Conservation (phyloP, 2,797 vertebrate species). For the Anguilla obscura region DNA sequence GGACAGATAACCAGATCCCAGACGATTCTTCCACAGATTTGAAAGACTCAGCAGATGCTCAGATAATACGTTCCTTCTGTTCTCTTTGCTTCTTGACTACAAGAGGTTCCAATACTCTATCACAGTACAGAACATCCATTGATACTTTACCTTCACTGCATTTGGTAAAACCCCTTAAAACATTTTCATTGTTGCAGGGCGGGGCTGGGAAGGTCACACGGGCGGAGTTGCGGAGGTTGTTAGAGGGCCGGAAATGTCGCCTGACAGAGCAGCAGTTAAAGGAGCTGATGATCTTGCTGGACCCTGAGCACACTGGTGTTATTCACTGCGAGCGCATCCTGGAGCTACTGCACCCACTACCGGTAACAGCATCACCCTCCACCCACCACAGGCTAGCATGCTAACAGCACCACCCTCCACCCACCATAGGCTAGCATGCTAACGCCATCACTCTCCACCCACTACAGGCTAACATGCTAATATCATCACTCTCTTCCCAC, state of each 20-base stretch:
- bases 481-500: background rate
- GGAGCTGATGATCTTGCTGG: conserved; percentile 61
- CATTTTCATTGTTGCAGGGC: conserved; percentile 35
- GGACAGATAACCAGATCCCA: too few relatives aligned
- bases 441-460: background rate
- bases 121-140: too few relatives aligned
- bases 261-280: conserved; percentile 62
- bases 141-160: too few relatives aligned
- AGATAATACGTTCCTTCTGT: too few relatives aligned
- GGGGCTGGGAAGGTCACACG: conserved; percentile 51
- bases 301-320: conserved; percentile 57
- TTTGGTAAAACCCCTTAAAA: too few relatives aligned
- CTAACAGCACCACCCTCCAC: background rate
- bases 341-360: conserved; percentile 46
- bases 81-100: too few relatives aligned
- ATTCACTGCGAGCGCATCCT: conserved; percentile 50
- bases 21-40: too few relatives aligned
- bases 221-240: conserved; percentile 55
- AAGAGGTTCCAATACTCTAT: too few relatives aligned
- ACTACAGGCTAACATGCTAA: background rate
- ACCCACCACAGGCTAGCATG: background rate
- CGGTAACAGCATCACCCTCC: background rate
- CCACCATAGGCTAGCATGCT: background rate
- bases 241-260: conserved; percentile 50
- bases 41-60: too few relatives aligned